A percentile compares a stretch with the other conserved stretches of the same genome.
Conservation (phyloP, 2,113 vertebrate species). For the Engraulis encrasicolus region DNA sequence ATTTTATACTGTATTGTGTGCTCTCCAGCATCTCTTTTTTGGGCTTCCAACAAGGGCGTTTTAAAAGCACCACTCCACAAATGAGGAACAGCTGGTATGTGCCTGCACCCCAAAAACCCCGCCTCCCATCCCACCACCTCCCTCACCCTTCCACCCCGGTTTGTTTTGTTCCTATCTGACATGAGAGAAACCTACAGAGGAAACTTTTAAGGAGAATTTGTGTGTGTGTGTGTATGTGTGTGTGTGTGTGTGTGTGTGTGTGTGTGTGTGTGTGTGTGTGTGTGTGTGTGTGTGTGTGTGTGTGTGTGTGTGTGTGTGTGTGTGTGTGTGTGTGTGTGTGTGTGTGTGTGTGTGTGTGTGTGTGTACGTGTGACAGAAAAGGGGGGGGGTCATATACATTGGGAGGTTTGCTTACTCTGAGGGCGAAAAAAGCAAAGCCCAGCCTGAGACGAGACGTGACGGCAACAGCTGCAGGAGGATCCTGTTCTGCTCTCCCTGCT, state of each 20-base stretch:
- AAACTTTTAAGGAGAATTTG: conserved; percentile 38
- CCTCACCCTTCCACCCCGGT: background rate
- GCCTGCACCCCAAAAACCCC: conserved; percentile 11
- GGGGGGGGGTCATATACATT: conserved; percentile 22
- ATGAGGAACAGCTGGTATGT: conserved; percentile 42
- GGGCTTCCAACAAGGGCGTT: background rate
- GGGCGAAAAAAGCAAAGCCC: background rate
- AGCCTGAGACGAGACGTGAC: too few relatives aligned
- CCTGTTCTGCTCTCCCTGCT: background rate
- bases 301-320: background rate
- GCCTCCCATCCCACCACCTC: too few relatives aligned
- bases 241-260: background rate
- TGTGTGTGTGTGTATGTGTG: background rate
- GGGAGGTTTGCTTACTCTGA: conserved; percentile 34
- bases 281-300: background rate
- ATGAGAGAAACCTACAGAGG: conserved; percentile 35
- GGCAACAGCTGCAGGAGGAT: conserved; percentile 46
- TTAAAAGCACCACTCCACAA: conserved; percentile 33
- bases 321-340: background rate
- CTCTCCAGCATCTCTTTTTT: background rate
- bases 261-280: background rate
- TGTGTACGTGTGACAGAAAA: conserved; percentile 13
- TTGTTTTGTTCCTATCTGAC: conserved; percentile 35
- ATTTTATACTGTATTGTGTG: background rate
- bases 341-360: background rate